Conservation (phyloP, 1,140 invertebrate genomes). For the roundworm (Caenorhabditis elegans) region WBcel235 BX284603.4:1521501-1522000, state of each 20-base stretch:
- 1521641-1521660: constrained; percentile 65
- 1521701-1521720: constrained; percentile 64
- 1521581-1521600: constrained; percentile 20
- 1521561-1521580: no score
- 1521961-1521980: no score
- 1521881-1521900: constrained; percentile 63
- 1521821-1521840: constrained; percentile 59
- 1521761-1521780: constrained; percentile 53
- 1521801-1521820: constrained; percentile 59
- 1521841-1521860: constrained; percentile 56
- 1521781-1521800: constrained; percentile 55
- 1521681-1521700: constrained; percentile 63
- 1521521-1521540: no score
- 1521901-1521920: constrained; percentile 62
- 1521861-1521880: constrained; percentile 55
- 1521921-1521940: constrained; percentile 65
- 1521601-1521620: constrained; percentile 36
- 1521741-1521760: constrained; percentile 44
- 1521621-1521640: constrained; percentile 51
- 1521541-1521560: no score
- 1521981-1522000: background rate
- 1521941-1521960: constrained; percentile 61
- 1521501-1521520: no score
- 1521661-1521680: constrained; percentile 63
- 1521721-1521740: constrained; percentile 51